Conservation (phyloP, 2,113 vertebrate species). For the Rostratula benghalensis region DNA sequence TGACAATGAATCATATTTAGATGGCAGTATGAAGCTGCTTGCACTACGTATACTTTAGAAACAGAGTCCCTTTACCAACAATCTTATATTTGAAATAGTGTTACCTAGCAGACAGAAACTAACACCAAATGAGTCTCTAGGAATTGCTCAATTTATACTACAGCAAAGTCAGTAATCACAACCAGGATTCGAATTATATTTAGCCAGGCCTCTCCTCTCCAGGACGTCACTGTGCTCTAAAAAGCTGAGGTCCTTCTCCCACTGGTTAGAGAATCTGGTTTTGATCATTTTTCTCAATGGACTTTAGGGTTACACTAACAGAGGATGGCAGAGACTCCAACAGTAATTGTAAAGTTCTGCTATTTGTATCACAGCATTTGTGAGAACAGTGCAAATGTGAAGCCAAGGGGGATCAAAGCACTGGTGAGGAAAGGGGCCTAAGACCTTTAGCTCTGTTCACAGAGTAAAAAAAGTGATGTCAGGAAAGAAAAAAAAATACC, state of each 20-base stretch:
- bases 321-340: neutral
- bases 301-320: neutral
- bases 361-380: neutral
- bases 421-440: neutral
- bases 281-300: neutral
- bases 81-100: neutral
- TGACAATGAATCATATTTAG: neutral
- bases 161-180: neutral
- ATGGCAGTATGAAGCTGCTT: neutral
- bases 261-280: neutral
- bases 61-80: neutral
- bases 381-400: neutral
- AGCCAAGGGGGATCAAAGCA: neutral
- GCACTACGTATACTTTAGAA: neutral
- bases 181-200: neutral
- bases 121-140: neutral
- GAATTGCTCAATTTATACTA: neutral
- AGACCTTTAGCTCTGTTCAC: neutral
- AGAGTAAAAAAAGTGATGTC: neutral
- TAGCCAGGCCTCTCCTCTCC: neutral
- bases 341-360: neutral
- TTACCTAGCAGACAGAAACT: neutral
- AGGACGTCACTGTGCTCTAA: neutral
- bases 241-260: neutral
- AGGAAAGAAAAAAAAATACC: neutral